These are phyloP conservation scores for Cheiracanthium punctorium DNA, from an alignment of 2,888 invertebrate species.

Conservation along the genomic window DNA sequence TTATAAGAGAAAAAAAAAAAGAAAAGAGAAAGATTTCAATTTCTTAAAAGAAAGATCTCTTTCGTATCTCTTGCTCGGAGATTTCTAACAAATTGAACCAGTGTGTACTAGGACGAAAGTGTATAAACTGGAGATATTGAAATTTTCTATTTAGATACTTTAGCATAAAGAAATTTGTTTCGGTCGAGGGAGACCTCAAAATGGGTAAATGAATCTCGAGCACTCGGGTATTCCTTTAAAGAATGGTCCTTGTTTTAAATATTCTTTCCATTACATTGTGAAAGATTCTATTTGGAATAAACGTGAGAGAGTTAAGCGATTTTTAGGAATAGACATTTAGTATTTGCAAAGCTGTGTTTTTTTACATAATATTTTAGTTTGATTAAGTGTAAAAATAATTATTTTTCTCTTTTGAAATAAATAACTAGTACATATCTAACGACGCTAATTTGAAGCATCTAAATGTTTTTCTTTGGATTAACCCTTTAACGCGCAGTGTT, in stretches of 20 bases:
- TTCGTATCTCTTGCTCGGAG: not conserved
- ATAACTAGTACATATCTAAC: no score
- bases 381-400: no score
- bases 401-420: no score
- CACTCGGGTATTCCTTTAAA: not conserved
- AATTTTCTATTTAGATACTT: conserved; percentile 1
- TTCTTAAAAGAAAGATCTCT: conserved; percentile 10
- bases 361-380: no score
- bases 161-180: not conserved
- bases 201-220: not conserved
- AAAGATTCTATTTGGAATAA: no score
- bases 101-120: not conserved
- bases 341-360: no score
- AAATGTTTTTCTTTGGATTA: no score
- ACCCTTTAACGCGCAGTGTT: no score
- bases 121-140: not conserved
- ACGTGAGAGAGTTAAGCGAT: no score
- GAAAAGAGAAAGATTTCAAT: not conserved
- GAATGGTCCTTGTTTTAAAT: not conserved
- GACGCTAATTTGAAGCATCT: no score
- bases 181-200: not conserved
- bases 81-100: conserved; percentile 4
- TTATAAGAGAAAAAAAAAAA: not conserved
- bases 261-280: not conserved
- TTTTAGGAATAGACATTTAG: no score